Evolutionary conservation across 2,113 vertebrate species (phyloP), one percentile per base, ranked within the genome.

Genomic region (Xyliphius kryptos): DNA sequence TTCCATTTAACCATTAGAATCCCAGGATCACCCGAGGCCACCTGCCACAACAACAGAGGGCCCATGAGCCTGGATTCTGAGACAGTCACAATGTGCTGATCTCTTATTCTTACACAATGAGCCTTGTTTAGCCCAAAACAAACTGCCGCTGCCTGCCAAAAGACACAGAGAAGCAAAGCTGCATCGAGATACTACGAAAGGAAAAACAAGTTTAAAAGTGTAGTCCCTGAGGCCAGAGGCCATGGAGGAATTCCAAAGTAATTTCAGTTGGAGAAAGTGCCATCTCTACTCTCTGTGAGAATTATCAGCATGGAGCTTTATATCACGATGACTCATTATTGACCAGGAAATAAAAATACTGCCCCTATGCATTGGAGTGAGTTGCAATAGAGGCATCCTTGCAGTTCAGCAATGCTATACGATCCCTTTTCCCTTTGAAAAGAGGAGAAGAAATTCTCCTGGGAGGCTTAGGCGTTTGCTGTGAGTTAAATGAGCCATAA

Each of bases 401-500:
- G 37, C 55, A 50, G 22, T 20, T 32, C 9, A n/a, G n/a, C 15
- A 26, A 40, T 56, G 55, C 60, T 54, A 66, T 56, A 59, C 51
- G 36, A 62, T 68, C 46, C 66, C 60, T 69, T 56, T 63, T 44
- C 47, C 55, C 74, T 59, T 66, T 43, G 26, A 70, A 64, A 69
- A 67, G 56, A 54, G 48, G 50, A 66, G 68, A 67, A 65, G 38
- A 58, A 69, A 61, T 66, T 61, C 60, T 67, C 36, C 20, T 4
- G 67, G 63, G 68, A 66, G 36, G 17, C 56, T 56, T 59, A 41
- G 50, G 47, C 46, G 63, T 70, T 71, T 69, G 66, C 73, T 53
- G 63, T 19, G 59, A 58, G 67, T 77, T 75, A 75, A 77, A 77
- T 73, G 70, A 72, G 65, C 70, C 73, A 63, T 69, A 70, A 65